Conservation (phyloP, 2,113 vertebrate species). For the Probosciger aterrimus region DNA sequence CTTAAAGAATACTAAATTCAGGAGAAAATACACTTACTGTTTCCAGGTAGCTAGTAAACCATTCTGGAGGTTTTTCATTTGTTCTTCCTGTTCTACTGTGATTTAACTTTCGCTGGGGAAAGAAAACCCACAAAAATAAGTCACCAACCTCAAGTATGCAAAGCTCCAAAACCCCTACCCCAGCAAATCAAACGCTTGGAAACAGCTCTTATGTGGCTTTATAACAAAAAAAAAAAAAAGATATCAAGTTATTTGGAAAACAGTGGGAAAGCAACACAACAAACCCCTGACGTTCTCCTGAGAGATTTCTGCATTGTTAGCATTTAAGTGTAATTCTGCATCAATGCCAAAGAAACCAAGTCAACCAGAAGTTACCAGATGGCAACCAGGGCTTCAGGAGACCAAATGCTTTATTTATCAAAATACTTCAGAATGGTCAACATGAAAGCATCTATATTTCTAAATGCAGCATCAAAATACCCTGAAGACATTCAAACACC, state of each 20-base stretch:
- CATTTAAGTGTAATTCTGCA: background rate
- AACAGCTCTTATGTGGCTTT: background rate
- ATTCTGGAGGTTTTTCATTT: slow-evolving; percentile 85
- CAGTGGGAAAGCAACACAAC: background rate
- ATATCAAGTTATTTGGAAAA: background rate
- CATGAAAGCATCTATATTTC: background rate
- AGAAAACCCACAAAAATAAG: background rate
- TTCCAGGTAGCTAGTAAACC: slow-evolving; percentile 95
- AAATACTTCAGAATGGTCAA: background rate
- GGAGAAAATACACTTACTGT: slow-evolving; percentile 74
- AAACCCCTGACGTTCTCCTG: background rate
- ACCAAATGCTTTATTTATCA: background rate
- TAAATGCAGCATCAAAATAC: background rate
- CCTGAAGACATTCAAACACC: background rate
- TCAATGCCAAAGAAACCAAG: background rate
- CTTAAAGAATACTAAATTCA: background rate
- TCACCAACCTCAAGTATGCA: background rate
- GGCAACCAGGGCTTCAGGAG: background rate
- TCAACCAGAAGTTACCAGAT: background rate
- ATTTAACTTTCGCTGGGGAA: background rate
- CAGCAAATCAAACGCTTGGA: background rate
- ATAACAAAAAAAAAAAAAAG: background rate
- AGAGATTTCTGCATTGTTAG: background rate
- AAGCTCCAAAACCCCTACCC: background rate
- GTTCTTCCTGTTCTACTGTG: background rate